phyloP scores from a whole-genome alignment of 2,888 invertebrate species.

The Horisme vitalbata region DNA sequence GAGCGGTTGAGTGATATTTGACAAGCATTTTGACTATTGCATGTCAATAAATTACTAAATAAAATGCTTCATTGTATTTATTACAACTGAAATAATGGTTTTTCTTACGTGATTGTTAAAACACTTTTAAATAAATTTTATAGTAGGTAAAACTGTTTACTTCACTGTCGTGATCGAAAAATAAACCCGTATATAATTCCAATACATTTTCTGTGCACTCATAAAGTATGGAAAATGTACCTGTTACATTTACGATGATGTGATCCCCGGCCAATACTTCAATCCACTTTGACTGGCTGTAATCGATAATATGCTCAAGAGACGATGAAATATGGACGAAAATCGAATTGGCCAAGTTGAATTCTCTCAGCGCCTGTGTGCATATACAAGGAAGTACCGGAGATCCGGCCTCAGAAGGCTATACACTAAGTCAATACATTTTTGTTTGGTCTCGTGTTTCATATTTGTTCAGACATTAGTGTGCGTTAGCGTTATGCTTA shows the following conservation, averaged over 20 bases:
- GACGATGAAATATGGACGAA: constrained; percentile 43
- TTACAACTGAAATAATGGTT: too few species aligned
- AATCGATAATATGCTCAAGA: constrained; percentile 44
- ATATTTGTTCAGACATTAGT: constrained; percentile 62
- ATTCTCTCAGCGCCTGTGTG: constrained; percentile 22
- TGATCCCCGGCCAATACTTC: constrained; percentile 48
- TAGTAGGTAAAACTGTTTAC: not conserved
- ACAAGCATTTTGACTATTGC: not conserved
- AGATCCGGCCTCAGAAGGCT: constrained; percentile 51
- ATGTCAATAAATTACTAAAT: too few species aligned
- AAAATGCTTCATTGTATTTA: too few species aligned
- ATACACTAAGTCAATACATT: constrained; percentile 65
- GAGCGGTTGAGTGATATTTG: not conserved
- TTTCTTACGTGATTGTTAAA: not conserved
- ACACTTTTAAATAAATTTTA: constrained; percentile 1
- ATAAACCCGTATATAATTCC: constrained; percentile 31
- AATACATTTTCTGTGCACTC: constrained; percentile 38
- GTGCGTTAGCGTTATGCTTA: constrained; percentile 48
- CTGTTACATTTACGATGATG: constrained; percentile 49
- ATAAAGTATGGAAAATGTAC: constrained; percentile 53
- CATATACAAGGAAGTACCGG: constrained; percentile 33
- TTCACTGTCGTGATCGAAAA: not conserved
- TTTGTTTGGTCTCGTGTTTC: constrained; percentile 55
- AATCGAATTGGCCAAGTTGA: constrained; percentile 22
- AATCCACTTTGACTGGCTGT: constrained; percentile 42